phyloP scores from a whole-genome alignment of 2,888 invertebrate species.

The Cinara cedri region DNA sequence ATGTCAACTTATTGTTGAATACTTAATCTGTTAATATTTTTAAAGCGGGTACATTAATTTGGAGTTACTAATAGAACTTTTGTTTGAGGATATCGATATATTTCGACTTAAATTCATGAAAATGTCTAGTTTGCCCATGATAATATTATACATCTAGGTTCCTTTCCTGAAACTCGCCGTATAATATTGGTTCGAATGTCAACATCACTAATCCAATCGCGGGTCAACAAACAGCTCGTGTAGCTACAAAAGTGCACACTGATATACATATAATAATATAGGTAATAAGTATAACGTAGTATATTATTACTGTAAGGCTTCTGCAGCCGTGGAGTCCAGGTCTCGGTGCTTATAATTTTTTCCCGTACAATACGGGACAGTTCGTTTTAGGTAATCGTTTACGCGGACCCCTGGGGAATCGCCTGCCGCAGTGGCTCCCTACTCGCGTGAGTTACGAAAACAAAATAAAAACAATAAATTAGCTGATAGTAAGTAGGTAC shows the following conservation, averaged over 20 bases:
- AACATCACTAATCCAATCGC: slow-evolving; percentile 40
- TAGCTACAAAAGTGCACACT: slow-evolving; percentile 55
- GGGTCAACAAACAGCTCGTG: slow-evolving; percentile 49
- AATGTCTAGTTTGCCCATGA: no score
- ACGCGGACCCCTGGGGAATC: slow-evolving; percentile 23
- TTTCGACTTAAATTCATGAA: no score
- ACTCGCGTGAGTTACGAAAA: slow-evolving; percentile 32
- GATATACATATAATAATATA: neutral
- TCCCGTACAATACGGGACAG: slow-evolving; percentile 9
- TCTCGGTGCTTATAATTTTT: neutral
- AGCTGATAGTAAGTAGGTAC: neutral
- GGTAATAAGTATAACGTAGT: neutral
- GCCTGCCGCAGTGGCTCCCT: neutral
- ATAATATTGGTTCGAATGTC: slow-evolving; percentile 23
- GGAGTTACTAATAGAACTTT: no score
- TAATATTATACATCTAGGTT: no score
- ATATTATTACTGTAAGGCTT: slow-evolving; percentile 13
- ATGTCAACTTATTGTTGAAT: no score
- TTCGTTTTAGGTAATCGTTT: slow-evolving; percentile 43
- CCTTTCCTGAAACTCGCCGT: no score
- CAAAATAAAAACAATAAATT: neutral
- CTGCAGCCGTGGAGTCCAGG: slow-evolving; percentile 14
- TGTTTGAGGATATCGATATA: no score
- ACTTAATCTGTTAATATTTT: no score
- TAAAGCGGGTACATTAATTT: no score